phyloP scores from a whole-genome alignment of 2,113 vertebrate genomes.

The Oenanthe oenanthe region DNA sequence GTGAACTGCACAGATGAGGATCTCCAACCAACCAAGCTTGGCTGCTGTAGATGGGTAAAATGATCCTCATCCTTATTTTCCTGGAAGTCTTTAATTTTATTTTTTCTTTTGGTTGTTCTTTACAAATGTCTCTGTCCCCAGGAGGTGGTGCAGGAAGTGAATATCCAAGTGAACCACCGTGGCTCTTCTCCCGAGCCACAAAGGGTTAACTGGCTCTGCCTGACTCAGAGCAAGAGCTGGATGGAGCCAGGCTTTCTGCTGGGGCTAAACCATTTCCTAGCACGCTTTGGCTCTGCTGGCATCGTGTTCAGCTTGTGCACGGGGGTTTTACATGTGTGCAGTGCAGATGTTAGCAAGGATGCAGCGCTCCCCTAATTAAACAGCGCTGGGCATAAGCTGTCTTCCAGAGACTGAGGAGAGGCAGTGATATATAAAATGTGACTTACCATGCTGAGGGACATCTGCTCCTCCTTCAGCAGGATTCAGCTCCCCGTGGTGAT shows the following conservation, averaged over 20 bases:
- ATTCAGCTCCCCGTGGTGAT: constrained; percentile 28
- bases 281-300: neutral
- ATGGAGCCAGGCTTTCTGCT: neutral
- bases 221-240: neutral
- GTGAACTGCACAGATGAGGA: neutral
- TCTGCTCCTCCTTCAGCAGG: constrained; percentile 18
- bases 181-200: accelerated
- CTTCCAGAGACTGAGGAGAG: neutral
- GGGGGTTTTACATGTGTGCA: constrained; percentile 4
- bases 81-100: neutral
- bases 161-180: neutral
- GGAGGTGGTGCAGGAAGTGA: neutral
- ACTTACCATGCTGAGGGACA: constrained; percentile 55
- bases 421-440: constrained; percentile 9
- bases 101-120: neutral
- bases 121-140: neutral
- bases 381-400: neutral
- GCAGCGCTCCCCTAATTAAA: neutral
- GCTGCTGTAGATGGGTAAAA: neutral
- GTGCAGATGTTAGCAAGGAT: constrained; percentile 58
- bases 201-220: neutral
- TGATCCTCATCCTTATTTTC: neutral
- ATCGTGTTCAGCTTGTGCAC: neutral
- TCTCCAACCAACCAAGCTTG: neutral
- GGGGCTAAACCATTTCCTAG: neutral